Evolutionary conservation across 2,888 invertebrate genomes (phyloP), one percentile per base, ranked within the genome.

Genomic region (Kryphioiulus occultus): DNA sequence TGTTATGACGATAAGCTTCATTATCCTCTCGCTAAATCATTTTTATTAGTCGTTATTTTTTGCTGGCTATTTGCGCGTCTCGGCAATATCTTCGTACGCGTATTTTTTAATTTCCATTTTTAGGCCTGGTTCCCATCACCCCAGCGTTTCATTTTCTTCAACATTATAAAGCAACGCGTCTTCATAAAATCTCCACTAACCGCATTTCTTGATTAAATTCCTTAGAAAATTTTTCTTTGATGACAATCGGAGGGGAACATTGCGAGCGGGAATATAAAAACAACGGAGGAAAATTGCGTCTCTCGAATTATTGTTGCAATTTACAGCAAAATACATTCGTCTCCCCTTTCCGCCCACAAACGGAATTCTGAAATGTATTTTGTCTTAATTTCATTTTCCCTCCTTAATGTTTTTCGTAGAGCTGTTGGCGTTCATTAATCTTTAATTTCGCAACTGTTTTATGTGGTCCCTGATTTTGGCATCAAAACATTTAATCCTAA

Each of bases 131-230:
- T 59, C 59, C 59, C n/a, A 59, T 59, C 59, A 22, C 59, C 59
- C 59, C 59, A 5, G 59, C 59, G 4, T 59, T 59, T 59, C 59
- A 59, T 59, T 22, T 59, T 59, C 59, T 4, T 22, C n/a, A 59
- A 59, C 59, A 59, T 59, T 22, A 59, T n/a, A 10, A 59, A 59
- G 59, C 59, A 59, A n/a, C n/a, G 59, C 59, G n/a, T 59, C 59
- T 59, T 17, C 59, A 59, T 59, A 59, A 59, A 59, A 59, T 59
- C 59, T 59, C 59, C 59, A 22, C 59, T 59, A 59, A 59, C 59
- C 59, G 59, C 59, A 59, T 59, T 59, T 59, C 59, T 59, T 59
- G 59, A 59, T 59, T 59, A 59, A 59, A 59, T 59, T 59, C 59
- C n/a, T 59, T 59, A 59, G 59, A 59, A 59, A 59, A 59, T 59